Evolutionary conservation across 1,140 invertebrate genomes (phyloP), one percentile per base, ranked within the genome.

Genomic region (Chelonus insularis): DNA sequence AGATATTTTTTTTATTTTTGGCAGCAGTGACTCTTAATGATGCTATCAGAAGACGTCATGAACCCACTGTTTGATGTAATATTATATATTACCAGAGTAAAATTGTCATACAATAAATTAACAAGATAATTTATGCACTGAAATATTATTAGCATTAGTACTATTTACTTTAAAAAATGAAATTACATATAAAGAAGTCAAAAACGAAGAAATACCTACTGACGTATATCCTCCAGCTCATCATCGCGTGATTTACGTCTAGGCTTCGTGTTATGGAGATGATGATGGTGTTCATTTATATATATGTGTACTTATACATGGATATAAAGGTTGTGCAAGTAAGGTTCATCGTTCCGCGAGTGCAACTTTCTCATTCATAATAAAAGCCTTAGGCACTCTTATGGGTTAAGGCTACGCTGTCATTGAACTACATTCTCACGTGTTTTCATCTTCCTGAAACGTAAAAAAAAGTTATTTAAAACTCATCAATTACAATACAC

Each of bases 331-430:
- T 2, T 45, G 20, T 20, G 34, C 25, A 20, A 51, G 56, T 14
- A 55, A 62, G 41, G 64, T 62, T 60, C 60, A 65, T 62, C 60
- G 60, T 59, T 62, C 64, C 43, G 56, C 56, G 56, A 66, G 60
- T 62, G 58, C 60, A 62, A 66, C 64, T 66, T 66, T 66, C 60
- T 66, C 60, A 66, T 63, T 66, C 57, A 59, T 54, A 57, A 61
- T 62, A 62, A 62, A 65, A 62, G 34, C 51, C 50, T 55, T 20
- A 43, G 60, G 16, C 47, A 48, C 48, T 50, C 55, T 65, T 65
- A 62, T 62, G 64, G 64, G 64, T 65, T 65, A 65, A 65, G 64
- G 60, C 58, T 65, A 54, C 64, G 57, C 57, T 66, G 60, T 63
- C 60, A 58, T 66, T 66, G 60, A 66, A 66, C 60, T 58, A 66